Evolutionary conservation across 2,113 vertebrate species (phyloP).

Genomic region (Mesocricetus auratus): DNA sequence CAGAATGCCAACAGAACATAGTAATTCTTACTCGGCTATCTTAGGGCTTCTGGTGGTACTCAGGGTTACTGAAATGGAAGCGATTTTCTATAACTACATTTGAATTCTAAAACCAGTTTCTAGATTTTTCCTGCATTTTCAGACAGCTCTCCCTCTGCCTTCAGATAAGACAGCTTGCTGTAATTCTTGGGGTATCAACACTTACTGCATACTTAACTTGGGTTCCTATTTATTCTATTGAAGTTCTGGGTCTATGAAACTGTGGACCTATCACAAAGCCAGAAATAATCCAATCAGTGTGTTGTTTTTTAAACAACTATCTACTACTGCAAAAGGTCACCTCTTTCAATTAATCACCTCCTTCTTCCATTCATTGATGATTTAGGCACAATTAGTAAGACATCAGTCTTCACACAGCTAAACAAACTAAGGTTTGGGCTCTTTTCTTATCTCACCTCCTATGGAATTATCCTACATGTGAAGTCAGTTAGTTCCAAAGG

Average conservation of each 20-base stretch:
- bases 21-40: background rate
- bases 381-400: background rate
- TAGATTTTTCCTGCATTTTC: background rate
- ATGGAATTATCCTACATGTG: background rate
- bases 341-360: background rate
- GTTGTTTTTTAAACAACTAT: background rate
- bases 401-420: background rate
- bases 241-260: background rate
- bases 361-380: background rate
- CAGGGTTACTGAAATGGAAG: background rate
- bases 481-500: background rate
- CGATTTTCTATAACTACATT: background rate
- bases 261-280: background rate
- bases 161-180: background rate
- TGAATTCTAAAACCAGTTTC: background rate
- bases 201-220: background rate
- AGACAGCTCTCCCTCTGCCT: background rate
- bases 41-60: conserved; percentile 16
- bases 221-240: background rate
- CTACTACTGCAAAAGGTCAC: background rate
- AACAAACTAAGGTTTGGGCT: background rate
- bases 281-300: background rate
- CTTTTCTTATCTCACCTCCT: background rate
- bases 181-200: no score
- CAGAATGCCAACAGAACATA: accelerated